Base-by-base conservation (phyloP, 2,888 invertebrate genomes). In the Galerucella calmariensis region DNA sequence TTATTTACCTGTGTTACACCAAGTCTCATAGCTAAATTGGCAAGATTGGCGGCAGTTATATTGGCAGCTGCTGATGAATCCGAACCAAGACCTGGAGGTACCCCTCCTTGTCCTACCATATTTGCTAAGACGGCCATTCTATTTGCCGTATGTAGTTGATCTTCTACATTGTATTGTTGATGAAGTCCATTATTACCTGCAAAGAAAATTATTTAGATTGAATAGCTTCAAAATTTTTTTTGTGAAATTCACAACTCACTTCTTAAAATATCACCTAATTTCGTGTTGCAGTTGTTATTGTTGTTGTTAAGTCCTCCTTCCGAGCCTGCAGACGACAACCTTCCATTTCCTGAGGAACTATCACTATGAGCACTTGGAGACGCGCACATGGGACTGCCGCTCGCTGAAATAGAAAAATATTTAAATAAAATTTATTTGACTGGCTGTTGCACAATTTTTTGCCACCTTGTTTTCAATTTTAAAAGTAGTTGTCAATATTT, bases 311-410 rank as follows among this genome's bases (percentile, higher is more conserved):
- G 87, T 85, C 92, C 92, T 76, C 92, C 91, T 89, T 95, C 94
- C 20, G 94, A 94, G 24, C 94, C 93, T 46, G 94, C 93, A 27
- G 95, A 94, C 10, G 95, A 94, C 6, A 95, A 89, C 72, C 94
- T 90, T 69, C 94, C 95, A 83, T 94, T 95, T 78, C 91, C 91
- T 46, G 95, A 95, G 35, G 95, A 95, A 83, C 94, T 94, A 87
- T 96, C 96, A 63, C 95, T 95, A 87, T 95, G 95, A 24, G 94
- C 94, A 56, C 95, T 95, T 1, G 95, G 95, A 65, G 95, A 95
- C 16, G 94, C 94, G 81, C 95, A 93, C 90, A 92, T 90, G 24
- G 92, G 92, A 85, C 91, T 91, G 77, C 87, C 91, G 88, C 85
- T 89, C 84, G 82, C 86, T 86, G 78, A 62, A 82, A 84, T 69